A percentile compares a stretch with the other conserved stretches of the same genome.
Conservation (phyloP, 2,113 vertebrate genomes). For the Percopsis transmontana region DNA sequence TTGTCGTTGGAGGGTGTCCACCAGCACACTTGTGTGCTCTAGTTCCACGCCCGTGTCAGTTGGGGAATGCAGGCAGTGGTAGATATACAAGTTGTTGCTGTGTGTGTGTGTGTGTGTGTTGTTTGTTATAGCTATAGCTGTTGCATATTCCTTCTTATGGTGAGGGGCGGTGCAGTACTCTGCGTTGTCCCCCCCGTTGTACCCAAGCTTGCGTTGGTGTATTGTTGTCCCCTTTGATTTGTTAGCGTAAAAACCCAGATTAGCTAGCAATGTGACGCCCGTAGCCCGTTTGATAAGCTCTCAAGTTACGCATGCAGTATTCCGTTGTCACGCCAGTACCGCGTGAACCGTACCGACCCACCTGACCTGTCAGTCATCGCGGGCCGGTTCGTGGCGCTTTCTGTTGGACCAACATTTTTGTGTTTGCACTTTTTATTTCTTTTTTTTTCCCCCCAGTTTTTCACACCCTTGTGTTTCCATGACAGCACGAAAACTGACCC, state of each 20-base stretch:
- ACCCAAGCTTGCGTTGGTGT: conserved; percentile 37
- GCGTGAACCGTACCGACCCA: conserved; percentile 16
- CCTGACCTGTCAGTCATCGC: conserved; percentile 41
- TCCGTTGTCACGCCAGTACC: conserved; percentile 45
- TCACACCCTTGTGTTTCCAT: too few relatives aligned
- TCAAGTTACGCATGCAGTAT: conserved; percentile 55
- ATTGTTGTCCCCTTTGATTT: conserved; percentile 14
- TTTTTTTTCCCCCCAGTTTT: not conserved
- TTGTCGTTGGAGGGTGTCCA: conserved; percentile 40
- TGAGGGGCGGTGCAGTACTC: conserved; percentile 37
- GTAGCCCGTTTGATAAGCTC: conserved; percentile 55
- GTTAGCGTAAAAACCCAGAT: conserved; percentile 32
- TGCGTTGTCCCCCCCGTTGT: conserved; percentile 41
- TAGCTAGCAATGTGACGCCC: conserved; percentile 66
- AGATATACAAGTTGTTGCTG: conserved; percentile 18
- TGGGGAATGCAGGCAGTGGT: conserved; percentile 15
- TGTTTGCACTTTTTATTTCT: conserved; percentile 63
- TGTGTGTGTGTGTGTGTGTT: conserved; percentile 19
- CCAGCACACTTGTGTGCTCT: conserved; percentile 35
- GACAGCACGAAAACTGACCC: conserved; percentile 46
- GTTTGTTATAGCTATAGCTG: conserved; percentile 54
- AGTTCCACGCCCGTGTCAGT: conserved; percentile 37
- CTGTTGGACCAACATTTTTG: conserved; percentile 69
- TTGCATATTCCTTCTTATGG: conserved; percentile 57
- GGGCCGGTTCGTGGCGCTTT: conserved; percentile 44